A percentile compares a stretch with the other conserved stretches of the same genome.
phyloP scores from a whole-genome alignment of 2,888 invertebrate genomes.

The Coelinius sp. region DNA sequence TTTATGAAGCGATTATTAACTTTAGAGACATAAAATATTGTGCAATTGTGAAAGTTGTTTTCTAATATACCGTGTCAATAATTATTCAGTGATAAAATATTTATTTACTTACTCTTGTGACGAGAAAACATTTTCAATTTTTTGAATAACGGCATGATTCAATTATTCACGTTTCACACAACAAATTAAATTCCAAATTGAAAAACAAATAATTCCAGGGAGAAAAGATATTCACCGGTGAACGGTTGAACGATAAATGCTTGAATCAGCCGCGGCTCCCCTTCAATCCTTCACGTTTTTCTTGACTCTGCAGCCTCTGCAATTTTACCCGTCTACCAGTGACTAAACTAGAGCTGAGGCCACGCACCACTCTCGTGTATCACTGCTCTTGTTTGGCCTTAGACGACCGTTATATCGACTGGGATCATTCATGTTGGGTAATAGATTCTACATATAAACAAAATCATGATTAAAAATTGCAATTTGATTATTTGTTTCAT shows the following conservation, averaged over 20 bases:
- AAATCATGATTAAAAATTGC: background rate
- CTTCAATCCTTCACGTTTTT: background rate
- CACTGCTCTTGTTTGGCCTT: background rate
- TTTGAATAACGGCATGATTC: constrained; percentile 65
- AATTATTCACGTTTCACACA: background rate
- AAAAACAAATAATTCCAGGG: background rate
- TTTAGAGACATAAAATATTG: no score
- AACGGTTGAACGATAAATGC: constrained; percentile 24
- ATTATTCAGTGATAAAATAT: background rate
- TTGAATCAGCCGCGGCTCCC: background rate
- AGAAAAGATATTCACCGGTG: background rate
- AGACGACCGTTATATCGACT: constrained; percentile 18
- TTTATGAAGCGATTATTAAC: no score
- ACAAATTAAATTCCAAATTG: background rate
- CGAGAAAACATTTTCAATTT: constrained; percentile 62
- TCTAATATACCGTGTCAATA: background rate
- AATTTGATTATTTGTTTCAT: no score
- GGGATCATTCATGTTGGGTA: background rate
- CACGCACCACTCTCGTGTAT: constrained; percentile 6
- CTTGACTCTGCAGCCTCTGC: background rate
- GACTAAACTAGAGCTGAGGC: constrained; percentile 15
- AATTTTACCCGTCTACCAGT: background rate
- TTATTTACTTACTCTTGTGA: constrained; percentile 63
- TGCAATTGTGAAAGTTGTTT: constrained; percentile 50
- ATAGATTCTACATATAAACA: background rate